phyloP scores from a whole-genome alignment of 92 coral and sea anemone genomes.

The Plumapathes pennacea region DNA sequence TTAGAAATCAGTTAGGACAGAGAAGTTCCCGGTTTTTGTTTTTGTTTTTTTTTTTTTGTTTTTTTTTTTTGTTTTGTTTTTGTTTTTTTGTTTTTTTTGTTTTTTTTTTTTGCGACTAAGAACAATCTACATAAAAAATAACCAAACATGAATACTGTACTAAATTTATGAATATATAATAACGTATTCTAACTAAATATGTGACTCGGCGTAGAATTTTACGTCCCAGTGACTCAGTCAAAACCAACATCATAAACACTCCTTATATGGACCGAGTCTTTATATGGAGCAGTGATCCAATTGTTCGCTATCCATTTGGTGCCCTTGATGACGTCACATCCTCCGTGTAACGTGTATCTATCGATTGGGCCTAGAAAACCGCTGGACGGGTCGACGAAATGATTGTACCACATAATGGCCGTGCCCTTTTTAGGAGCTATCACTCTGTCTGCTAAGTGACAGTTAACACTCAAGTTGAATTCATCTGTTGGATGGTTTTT shows the following conservation, averaged over 20 bases:
- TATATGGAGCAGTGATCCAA: constrained; percentile 89
- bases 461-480: constrained; percentile 74
- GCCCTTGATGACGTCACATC: constrained; percentile 88
- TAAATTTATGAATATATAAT: no score
- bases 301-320: constrained; percentile 96
- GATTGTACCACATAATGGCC: constrained; percentile 96
- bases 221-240: no score
- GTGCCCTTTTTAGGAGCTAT: constrained; percentile 84
- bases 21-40: no score
- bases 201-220: no score
- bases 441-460: constrained; percentile 70
- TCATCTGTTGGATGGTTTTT: constrained; percentile 53
- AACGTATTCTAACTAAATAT: no score
- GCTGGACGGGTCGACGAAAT: constrained; percentile 72
- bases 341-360: constrained; percentile 85
- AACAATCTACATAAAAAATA: no score
- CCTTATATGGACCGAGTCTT: constrained; percentile 47
- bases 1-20: no score
- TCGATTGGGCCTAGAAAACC: constrained; percentile 83
- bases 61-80: no score
- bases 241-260: constrained; percentile 69
- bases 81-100: no score
- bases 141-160: no score
- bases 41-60: no score
- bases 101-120: no score